A percentile compares a stretch with the other conserved stretches of the same genome.
These are phyloP conservation scores for Ctenosaura bakeri DNA, from an alignment of 2,797 vertebrate species.

Conservation along the genomic window DNA sequence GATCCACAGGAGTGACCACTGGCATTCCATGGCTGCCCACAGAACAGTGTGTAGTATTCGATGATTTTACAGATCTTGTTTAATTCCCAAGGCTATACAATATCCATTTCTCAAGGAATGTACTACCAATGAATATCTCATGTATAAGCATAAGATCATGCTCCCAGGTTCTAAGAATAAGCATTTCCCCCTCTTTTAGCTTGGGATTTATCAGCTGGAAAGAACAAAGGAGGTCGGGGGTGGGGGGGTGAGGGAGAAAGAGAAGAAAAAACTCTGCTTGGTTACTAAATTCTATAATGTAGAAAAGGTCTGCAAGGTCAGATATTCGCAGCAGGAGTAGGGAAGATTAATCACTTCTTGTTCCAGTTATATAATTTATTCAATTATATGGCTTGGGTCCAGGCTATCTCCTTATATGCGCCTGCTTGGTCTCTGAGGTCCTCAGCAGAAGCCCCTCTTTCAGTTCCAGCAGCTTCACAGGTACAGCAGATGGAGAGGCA, in stretches of 20 bases:
- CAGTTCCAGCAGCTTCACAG: too few relatives aligned
- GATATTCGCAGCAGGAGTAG: neutral
- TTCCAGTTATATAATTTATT: neutral
- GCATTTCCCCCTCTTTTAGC: neutral
- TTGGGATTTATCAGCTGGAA: conserved; percentile 4
- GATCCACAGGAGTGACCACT: neutral
- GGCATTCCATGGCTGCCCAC: neutral
- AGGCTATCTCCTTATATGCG: too few relatives aligned
- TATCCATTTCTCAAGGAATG: neutral
- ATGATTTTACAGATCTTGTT: neutral
- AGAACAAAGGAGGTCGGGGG: neutral
- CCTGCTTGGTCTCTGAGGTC: too few relatives aligned
- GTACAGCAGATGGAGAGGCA: too few relatives aligned
- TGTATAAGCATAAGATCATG: neutral
- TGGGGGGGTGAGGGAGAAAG: too few relatives aligned
- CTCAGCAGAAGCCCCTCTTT: too few relatives aligned
- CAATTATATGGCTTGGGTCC: neutral
- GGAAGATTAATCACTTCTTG: neutral
- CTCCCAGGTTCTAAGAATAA: conserved; percentile 11
- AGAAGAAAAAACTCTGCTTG: neutral
- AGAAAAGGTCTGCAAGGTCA: neutral
- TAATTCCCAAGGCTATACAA: conserved; percentile 16
- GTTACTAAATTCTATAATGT: neutral
- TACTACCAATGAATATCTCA: neutral
- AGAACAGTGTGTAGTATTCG: neutral